A percentile compares a stretch with the other conserved stretches of the same genome.
Conservation (phyloP, 2,113 vertebrate genomes). For the Pteruthius melanotis region DNA sequence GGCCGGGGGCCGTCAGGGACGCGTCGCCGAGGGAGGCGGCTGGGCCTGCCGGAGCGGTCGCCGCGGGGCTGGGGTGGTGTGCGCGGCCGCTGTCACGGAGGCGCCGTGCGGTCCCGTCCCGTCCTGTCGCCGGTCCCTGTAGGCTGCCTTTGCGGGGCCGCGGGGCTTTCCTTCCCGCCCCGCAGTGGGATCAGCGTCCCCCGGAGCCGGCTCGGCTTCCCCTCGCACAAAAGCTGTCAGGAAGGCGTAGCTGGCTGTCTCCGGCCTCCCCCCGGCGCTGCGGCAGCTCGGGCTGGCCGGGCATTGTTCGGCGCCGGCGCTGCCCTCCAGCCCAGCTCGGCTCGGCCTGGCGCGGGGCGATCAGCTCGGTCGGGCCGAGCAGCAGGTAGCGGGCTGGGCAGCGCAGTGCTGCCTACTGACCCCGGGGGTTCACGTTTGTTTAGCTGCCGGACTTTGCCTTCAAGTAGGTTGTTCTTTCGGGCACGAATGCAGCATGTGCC, state of each 20-base stretch:
- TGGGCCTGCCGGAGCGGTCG: not conserved
- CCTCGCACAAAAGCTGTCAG: not conserved
- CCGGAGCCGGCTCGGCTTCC: not conserved
- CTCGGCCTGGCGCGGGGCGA: not conserved
- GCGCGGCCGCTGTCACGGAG: not conserved
- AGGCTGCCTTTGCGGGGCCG: not conserved
- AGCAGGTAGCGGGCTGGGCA: not conserved
- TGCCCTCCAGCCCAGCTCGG: not conserved
- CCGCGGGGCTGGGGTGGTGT: not conserved
- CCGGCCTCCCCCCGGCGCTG: not conserved
- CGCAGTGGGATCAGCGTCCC: not conserved
- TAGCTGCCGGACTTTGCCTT: not conserved
- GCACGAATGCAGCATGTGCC: not conserved
- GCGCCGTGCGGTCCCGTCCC: not conserved
- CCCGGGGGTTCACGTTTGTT: rapidly evolving
- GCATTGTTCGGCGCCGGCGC: not conserved
- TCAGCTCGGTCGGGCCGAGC: not conserved
- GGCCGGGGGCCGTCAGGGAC: not conserved
- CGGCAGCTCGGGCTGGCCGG: not conserved
- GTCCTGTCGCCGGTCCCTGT: not conserved
- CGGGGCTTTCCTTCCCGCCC: not conserved
- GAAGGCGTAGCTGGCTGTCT: not conserved
- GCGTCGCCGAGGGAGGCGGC: not conserved
- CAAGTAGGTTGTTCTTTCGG: rapidly evolving
- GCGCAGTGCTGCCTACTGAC: rapidly evolving